These are phyloP conservation scores for Nansenia antarctica DNA, from an alignment of 2,113 vertebrate genomes.

Conservation along the genomic window DNA sequence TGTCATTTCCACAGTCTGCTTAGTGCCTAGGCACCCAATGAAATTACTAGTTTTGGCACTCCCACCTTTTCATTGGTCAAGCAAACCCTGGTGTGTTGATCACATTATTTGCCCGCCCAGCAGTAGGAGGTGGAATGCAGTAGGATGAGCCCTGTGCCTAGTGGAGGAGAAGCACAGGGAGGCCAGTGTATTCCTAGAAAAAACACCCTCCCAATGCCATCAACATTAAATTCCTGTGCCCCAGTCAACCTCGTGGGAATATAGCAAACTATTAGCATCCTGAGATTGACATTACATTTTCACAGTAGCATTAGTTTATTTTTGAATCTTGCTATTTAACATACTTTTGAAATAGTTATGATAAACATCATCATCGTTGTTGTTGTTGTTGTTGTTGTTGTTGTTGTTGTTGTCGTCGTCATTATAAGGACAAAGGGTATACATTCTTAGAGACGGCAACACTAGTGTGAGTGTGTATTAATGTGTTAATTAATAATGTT, in stretches of 20 bases:
- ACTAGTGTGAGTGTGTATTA: too few relatives aligned
- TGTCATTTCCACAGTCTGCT: conserved; percentile 51
- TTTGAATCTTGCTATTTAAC: too few relatives aligned
- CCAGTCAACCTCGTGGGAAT: not conserved
- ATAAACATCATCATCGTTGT: too few relatives aligned
- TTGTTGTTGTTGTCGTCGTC: too few relatives aligned
- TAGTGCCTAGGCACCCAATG: conserved; percentile 64
- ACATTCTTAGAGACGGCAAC: too few relatives aligned
- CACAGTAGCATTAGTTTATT: too few relatives aligned
- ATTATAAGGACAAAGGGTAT: too few relatives aligned
- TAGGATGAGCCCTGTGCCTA: not conserved
- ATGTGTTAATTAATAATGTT: too few relatives aligned
- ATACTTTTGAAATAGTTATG: too few relatives aligned
- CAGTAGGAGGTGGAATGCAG: conserved; percentile 18
- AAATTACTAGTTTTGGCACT: conserved; percentile 55
- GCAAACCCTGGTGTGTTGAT: conserved; percentile 61
- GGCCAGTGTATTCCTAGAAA: not conserved
- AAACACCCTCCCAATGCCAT: not conserved
- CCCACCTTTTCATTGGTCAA: conserved; percentile 76
- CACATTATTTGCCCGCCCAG: conserved; percentile 56
- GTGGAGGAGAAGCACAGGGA: not conserved
- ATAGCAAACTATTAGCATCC: too few relatives aligned
- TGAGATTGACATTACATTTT: too few relatives aligned
- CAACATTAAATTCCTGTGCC: not conserved
- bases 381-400: too few relatives aligned